Evolutionary conservation across 2,888 invertebrate genomes (phyloP).

Genomic region (Schizaphis graminum): DNA sequence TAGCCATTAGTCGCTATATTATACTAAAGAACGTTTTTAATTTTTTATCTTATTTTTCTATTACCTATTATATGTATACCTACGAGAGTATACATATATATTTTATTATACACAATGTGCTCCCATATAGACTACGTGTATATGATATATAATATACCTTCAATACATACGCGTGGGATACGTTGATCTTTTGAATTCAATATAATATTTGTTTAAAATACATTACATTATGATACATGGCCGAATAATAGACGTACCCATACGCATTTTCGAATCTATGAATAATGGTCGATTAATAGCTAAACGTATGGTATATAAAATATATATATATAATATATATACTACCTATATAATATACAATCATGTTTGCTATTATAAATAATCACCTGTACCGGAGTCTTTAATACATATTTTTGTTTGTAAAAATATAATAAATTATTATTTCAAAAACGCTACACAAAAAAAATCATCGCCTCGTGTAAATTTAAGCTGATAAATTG

Average conservation of each 20-base stretch:
- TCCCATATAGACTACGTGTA: not conserved
- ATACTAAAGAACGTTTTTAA: not conserved
- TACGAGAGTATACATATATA: not conserved
- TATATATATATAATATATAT: not conserved
- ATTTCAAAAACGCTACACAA: not conserved
- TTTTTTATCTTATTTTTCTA: not conserved
- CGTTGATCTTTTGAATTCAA: not conserved
- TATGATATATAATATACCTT: not conserved
- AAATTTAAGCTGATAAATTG: not conserved
- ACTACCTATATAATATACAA: not conserved
- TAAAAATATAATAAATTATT: not conserved
- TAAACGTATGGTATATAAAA: not conserved
- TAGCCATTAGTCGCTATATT: slow-evolving; percentile 10
- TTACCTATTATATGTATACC: not conserved
- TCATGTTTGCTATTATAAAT: not conserved
- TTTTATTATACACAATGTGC: not conserved
- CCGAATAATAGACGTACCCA: not conserved
- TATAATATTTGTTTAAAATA: not conserved
- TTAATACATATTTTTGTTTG: not conserved
- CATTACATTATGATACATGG: not conserved
- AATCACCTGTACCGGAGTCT: not conserved
- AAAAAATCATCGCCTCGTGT: slow-evolving; percentile 9
- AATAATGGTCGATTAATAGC: not conserved
- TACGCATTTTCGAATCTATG: not conserved
- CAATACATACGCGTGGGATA: not conserved